Evolutionary conservation across 1,140 invertebrate species (phyloP).

Genomic region (Nylanderia fulva): DNA sequence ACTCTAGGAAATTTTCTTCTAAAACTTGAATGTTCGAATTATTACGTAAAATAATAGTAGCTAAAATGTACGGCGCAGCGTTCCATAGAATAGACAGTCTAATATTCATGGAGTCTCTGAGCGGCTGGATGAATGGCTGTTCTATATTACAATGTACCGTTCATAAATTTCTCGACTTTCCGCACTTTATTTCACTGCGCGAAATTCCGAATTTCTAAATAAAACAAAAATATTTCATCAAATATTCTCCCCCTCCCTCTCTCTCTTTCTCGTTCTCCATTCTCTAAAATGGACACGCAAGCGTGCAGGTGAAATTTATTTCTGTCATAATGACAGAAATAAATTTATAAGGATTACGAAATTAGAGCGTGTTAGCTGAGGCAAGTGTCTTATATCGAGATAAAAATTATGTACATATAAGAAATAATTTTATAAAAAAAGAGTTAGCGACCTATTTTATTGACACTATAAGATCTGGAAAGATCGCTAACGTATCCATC

Average conservation of each 20-base stretch:
- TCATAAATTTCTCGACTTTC: constrained; percentile 34
- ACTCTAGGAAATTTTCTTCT: constrained; percentile 49
- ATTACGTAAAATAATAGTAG: constrained; percentile 63
- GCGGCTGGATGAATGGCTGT: constrained; percentile 56
- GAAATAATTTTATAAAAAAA: neutral
- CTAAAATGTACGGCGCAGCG: constrained; percentile 38
- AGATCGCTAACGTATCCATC: neutral
- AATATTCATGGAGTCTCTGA: constrained; percentile 58
- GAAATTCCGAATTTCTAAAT: neutral
- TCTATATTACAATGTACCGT: constrained; percentile 50
- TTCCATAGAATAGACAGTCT: constrained; percentile 44
- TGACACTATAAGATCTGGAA: neutral
- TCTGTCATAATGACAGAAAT: neutral
- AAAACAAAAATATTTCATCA: neutral
- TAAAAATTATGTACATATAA: neutral
- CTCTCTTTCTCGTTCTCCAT: neutral
- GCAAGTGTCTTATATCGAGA: neutral
- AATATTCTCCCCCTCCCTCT: neutral
- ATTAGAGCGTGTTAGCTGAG: no score
- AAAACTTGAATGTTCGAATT: constrained; percentile 50
- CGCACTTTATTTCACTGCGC: neutral
- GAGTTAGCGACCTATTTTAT: neutral
- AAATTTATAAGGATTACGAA: neutral
- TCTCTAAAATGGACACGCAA: no score
- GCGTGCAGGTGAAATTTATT: neutral